A percentile compares a stretch with the other conserved stretches of the same genome.
These are phyloP conservation scores for Ciconia maguari DNA, from an alignment of 2,113 vertebrate genomes.

Conservation along the genomic window DNA sequence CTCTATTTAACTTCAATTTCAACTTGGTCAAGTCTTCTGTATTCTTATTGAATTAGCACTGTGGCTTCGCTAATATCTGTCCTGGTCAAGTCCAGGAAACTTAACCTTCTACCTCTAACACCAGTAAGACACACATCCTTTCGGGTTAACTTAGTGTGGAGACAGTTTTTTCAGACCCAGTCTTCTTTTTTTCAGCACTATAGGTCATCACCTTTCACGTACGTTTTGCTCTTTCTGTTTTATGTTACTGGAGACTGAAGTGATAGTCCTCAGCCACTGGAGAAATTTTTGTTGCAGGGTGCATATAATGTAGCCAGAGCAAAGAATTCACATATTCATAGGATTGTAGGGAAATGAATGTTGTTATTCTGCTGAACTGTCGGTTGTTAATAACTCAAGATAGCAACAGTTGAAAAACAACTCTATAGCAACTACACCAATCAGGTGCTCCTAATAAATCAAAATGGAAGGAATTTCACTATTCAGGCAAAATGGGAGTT, in stretches of 20 bases:
- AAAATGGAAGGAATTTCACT: not conserved
- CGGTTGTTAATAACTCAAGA: not conserved
- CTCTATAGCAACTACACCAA: not conserved
- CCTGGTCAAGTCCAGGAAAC: not conserved
- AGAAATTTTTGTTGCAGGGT: not conserved
- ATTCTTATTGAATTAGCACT: not conserved
- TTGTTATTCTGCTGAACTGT: not conserved
- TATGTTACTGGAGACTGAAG: not conserved
- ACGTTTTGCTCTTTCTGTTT: not conserved
- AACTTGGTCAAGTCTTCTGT: not conserved
- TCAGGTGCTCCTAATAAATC: not conserved
- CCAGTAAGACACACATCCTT: not conserved
- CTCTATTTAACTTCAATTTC: not conserved
- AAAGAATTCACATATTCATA: not conserved
- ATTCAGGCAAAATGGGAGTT: not conserved
- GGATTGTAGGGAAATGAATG: not conserved
- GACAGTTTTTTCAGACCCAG: not conserved
- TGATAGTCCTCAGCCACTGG: not conserved
- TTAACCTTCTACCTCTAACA: not conserved
- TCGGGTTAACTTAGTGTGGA: not conserved
- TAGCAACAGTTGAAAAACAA: not conserved
- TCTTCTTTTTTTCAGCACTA: not conserved
- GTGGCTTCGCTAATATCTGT: not conserved
- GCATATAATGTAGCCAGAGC: not conserved
- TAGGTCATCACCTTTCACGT: not conserved